These are phyloP conservation scores for Caenorhabditis drosophilae DNA, from an alignment of 2,888 invertebrate genomes.

Conservation along the genomic window DNA sequence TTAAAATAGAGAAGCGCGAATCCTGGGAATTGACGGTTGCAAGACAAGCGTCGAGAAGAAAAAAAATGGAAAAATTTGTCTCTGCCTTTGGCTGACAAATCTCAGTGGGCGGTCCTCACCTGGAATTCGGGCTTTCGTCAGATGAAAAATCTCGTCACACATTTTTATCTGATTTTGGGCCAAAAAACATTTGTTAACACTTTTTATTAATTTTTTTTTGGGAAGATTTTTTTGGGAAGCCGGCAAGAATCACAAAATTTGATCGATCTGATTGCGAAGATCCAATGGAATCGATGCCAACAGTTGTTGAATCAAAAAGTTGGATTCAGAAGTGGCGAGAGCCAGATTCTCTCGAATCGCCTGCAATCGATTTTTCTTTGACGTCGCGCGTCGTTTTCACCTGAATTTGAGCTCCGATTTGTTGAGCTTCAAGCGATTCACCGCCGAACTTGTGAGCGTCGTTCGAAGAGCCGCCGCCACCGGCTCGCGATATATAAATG, in stretches of 20 bases:
- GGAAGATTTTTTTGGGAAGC: no score
- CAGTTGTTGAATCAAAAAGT: conserved; percentile 20
- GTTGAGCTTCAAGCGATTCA: conserved; percentile 11
- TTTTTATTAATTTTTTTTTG: no score
- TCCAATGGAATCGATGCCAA: conserved; percentile 21
- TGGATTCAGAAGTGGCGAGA: conserved; percentile 18
- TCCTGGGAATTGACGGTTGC: no score
- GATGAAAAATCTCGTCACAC: conserved; percentile 21
- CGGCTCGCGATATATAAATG: no score
- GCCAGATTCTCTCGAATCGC: conserved; percentile 29
- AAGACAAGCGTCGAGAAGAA: no score
- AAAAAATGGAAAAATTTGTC: no score
- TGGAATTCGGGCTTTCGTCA: conserved; percentile 28
- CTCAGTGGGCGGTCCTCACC: no score
- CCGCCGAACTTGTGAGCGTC: neutral
- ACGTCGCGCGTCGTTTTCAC: neutral
- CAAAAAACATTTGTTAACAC: neutral
- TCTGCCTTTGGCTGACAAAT: no score
- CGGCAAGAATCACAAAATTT: neutral
- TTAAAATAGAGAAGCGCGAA: no score
- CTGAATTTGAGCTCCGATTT: conserved; percentile 29
- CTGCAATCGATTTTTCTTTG: conserved; percentile 6
- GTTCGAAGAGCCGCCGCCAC: no score
- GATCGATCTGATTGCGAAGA: conserved; percentile 11
- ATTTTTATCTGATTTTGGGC: neutral